Conservation (phyloP, 2,888 invertebrate species). For the Pollenia griseotomentosa region DNA sequence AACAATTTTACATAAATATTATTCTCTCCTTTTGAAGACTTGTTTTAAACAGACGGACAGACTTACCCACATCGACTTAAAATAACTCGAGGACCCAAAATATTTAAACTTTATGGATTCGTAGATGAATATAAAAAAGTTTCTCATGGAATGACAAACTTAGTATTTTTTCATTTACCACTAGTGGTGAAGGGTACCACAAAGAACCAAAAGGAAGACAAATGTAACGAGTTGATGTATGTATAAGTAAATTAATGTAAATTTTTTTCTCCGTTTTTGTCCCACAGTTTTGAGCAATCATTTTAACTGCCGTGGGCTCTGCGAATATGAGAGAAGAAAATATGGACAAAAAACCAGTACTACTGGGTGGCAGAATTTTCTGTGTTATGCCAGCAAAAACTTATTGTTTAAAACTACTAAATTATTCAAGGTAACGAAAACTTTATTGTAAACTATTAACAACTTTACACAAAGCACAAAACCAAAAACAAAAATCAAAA, state of each 20-base stretch:
- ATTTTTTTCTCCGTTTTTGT: too few species aligned
- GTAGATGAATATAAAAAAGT: too few species aligned
- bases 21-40: too few species aligned
- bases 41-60: too few species aligned
- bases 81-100: too few species aligned
- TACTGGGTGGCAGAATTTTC: constrained; percentile 51
- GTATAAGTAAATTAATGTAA: background rate
- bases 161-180: too few species aligned
- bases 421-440: constrained; percentile 68
- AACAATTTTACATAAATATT: too few species aligned
- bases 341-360: constrained; percentile 3
- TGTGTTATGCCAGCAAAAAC: constrained; percentile 57
- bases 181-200: too few species aligned
- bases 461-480: constrained; percentile 1
- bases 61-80: too few species aligned
- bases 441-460: constrained; percentile 36
- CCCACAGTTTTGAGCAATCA: constrained; percentile 24
- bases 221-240: background rate
- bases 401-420: constrained; percentile 56
- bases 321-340: background rate
- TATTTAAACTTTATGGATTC: too few species aligned
- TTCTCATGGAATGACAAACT: too few species aligned
- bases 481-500: background rate
- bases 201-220: too few species aligned
- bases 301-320: constrained; percentile 21